Base-by-base conservation (phyloP, 2,888 invertebrate genomes). In the Pantelozetes paolii region DNA sequence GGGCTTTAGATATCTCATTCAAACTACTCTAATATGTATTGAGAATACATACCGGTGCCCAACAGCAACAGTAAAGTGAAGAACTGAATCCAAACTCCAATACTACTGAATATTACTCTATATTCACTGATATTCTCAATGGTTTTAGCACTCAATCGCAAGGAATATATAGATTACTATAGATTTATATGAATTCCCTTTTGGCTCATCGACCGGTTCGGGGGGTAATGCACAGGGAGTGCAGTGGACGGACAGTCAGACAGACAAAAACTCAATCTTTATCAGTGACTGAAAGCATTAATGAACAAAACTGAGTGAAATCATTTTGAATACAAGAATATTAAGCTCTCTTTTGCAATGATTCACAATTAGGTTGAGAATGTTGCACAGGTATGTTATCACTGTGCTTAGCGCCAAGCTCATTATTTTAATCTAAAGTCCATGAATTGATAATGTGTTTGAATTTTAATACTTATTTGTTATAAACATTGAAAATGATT, bases 1-100 rank as follows among this genome's bases (percentile, higher is more conserved):
- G n/a, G n/a, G n/a, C n/a, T n/a, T n/a, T n/a, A 48, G 20, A 48
- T 48, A 20, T 48, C 48, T 48, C 48, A 48, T 48, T 48, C 48
- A 48, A 48, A 20, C 48, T 48, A 20, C 20, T n/a, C 1, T n/a
- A 20, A 2, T 5, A n/a, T 48, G 48, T 48, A 48, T n/a, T 20
- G 5, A 48, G n/a, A 48, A 20, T n/a, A 20, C 20, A 18, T 48
- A 48, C 20, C 2, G 2, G 48, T 48, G 48, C 20, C 48, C 48
- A 48, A 48, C n/a, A 48, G 48, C 48, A 48, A 48, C 2, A 48
- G 20, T 48, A 48, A 48, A 20, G n/a, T n/a, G 48, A 3, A 20
- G 48, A 48, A 20, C 48, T 20, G 20, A 48, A 20, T 20, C 48
- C 20, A 20, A 48, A 48, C 48, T 48, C 5, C 20, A 48, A 45